Percentiles rank a stretch among this genome's conserved stretches.
Conservation (phyloP, 2,113 vertebrate genomes). For the Lagopus leucura region DNA sequence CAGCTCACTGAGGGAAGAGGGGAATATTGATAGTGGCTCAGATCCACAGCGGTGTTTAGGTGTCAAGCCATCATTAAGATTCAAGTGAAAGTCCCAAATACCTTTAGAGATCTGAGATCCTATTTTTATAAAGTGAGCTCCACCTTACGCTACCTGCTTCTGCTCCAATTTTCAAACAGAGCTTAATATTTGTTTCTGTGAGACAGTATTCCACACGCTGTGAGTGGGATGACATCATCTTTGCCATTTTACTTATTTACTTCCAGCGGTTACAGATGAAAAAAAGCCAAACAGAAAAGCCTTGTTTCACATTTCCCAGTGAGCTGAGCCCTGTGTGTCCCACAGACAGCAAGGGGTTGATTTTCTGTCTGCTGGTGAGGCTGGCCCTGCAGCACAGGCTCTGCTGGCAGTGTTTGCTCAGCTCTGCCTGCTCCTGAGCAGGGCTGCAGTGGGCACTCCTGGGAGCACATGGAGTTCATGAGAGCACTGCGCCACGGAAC, state of each 20-base stretch:
- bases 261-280: not conserved
- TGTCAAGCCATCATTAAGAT: not conserved
- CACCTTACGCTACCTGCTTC: rapidly evolving
- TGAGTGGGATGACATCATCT: not conserved
- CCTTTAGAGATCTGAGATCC: not conserved
- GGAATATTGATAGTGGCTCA: not conserved
- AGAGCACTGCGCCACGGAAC: not conserved
- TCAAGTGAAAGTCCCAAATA: not conserved
- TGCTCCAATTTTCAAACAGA: not conserved
- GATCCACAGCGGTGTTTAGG: not conserved
- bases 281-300: not conserved
- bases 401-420: rapidly evolving
- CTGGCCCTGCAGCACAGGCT: rapidly evolving
- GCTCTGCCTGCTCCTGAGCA: not conserved
- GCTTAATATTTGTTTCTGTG: not conserved
- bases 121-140: not conserved
- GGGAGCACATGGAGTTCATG: rapidly evolving
- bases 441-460: not conserved
- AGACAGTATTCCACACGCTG: not conserved
- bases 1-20: not conserved
- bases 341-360: not conserved
- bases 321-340: not conserved
- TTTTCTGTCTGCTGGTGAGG: not conserved
- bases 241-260: not conserved
- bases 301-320: not conserved